Conservation (phyloP, 2,888 invertebrate genomes). For the Hemaris fuciformis region DNA sequence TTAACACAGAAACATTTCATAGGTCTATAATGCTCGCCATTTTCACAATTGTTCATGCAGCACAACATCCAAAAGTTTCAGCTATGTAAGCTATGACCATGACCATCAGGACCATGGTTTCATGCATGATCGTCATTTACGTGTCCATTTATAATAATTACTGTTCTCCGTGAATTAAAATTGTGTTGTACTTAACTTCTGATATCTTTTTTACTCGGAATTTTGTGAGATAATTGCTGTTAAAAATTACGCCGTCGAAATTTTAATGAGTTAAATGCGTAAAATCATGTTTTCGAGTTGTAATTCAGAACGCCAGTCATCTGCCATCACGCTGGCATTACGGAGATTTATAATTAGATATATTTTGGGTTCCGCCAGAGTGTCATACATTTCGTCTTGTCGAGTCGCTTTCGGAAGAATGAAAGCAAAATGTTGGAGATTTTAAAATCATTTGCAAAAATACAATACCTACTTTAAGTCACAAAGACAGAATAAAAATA, state of each 20-base stretch:
- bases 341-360: background rate
- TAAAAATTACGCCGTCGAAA: background rate
- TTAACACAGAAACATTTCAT: no score
- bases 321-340: background rate
- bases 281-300: background rate
- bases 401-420: background rate
- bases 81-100: no score
- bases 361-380: background rate
- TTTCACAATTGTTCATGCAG: no score
- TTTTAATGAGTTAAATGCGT: constrained; percentile 1
- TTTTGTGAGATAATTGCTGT: background rate
- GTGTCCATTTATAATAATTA: no score
- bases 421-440: background rate
- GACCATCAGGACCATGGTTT: no score
- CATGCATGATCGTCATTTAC: no score
- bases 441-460: background rate
- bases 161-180: no score
- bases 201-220: background rate
- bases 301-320: constrained; percentile 1
- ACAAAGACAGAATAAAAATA: no score
- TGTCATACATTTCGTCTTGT: background rate
- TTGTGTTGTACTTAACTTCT: no score
- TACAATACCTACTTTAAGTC: no score
- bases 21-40: no score
- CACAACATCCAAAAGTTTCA: no score